Percentiles rank a stretch among this genome's conserved stretches.
Evolutionary conservation across 2,797 vertebrate genomes (phyloP).

Genomic region (Melopsittacus undulatus): DNA sequence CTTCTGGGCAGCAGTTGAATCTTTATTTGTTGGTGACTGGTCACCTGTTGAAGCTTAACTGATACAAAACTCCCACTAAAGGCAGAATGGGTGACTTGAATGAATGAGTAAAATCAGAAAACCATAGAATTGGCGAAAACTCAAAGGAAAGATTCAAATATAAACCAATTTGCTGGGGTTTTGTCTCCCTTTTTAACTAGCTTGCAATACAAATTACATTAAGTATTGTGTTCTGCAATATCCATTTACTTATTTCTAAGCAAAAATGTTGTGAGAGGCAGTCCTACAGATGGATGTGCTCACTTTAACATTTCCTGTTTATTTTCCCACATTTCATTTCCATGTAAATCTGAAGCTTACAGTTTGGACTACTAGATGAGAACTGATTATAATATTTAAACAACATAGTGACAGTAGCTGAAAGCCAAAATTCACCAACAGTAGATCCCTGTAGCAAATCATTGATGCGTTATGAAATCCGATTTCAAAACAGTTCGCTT

Average conservation of each 20-base stretch:
- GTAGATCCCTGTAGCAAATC: not conserved
- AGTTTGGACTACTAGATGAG: not conserved
- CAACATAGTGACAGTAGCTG: not conserved
- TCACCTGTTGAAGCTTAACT: not conserved
- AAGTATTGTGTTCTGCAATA: not conserved
- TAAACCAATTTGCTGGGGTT: not conserved
- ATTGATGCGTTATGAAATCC: not conserved
- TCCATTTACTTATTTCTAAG: not conserved
- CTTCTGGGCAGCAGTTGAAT: not conserved
- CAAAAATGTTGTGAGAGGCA: not conserved
- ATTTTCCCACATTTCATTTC: constrained; percentile 18
- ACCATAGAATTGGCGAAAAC: not conserved
- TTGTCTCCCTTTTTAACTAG: not conserved
- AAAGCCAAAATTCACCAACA: not conserved
- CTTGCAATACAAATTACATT: not conserved
- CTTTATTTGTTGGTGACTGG: not conserved
- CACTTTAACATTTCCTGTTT: constrained; percentile 11
- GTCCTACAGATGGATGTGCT: not conserved
- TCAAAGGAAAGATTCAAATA: not conserved
- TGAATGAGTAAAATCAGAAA: not conserved
- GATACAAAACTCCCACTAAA: not conserved
- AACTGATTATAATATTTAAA: not conserved
- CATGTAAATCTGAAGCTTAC: constrained; percentile 8
- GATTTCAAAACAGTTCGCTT: not conserved
- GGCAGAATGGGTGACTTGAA: not conserved